These are phyloP conservation scores for Drosophila azteca DNA, from an alignment of 1,140 invertebrate species.

Conservation along the genomic window DNA sequence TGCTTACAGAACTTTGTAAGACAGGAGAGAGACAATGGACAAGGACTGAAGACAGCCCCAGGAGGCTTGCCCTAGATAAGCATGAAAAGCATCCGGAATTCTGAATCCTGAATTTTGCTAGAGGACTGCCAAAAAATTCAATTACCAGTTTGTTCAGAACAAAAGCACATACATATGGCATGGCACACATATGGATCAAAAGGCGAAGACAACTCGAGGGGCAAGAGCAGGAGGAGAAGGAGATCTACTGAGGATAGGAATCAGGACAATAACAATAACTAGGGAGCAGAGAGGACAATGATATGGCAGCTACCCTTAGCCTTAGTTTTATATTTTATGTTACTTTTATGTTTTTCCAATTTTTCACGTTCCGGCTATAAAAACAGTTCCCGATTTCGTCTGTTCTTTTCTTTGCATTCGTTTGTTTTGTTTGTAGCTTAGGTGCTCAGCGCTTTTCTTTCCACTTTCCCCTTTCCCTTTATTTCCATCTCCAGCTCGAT, in stretches of 20 bases:
- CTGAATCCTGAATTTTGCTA: constrained; percentile 11
- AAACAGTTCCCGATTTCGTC: constrained; percentile 29
- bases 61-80: constrained; percentile 60
- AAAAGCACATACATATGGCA: constrained; percentile 53
- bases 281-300: constrained; percentile 34
- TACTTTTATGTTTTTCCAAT: constrained; percentile 71
- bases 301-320: constrained; percentile 52
- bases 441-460: constrained; percentile 38
- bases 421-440: constrained; percentile 43
- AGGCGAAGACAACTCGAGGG: constrained; percentile 33
- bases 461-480: too few species aligned
- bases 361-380: constrained; percentile 59
- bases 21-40: constrained; percentile 39
- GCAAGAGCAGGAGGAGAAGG: constrained; percentile 9
- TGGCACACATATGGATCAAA: constrained; percentile 40
- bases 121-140: constrained; percentile 58
- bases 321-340: constrained; percentile 44
- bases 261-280: constrained; percentile 45
- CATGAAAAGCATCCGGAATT: constrained; percentile 51
- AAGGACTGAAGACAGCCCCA: constrained; percentile 36
- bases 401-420: constrained; percentile 32
- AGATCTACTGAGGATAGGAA: constrained; percentile 37
- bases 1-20: constrained; percentile 46
- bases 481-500: constrained; percentile 40
- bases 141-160: constrained; percentile 67